phyloP scores from a whole-genome alignment of 1,140 invertebrate genomes.

The Cydia splendana region DNA sequence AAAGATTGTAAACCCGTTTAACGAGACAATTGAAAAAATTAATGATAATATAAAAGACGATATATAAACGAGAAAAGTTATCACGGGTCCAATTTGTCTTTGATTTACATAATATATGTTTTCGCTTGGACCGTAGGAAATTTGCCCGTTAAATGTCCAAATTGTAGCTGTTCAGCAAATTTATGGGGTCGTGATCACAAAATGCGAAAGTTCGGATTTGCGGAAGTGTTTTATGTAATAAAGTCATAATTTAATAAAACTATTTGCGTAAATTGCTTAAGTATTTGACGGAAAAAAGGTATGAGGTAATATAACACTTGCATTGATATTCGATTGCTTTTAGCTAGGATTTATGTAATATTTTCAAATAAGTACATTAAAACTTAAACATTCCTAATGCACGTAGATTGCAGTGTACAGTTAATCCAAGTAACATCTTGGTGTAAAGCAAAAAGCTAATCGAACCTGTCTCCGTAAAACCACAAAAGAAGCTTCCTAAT shows the following conservation, averaged over 20 bases:
- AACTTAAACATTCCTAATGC: background rate
- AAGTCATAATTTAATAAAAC: background rate
- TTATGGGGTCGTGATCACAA: background rate
- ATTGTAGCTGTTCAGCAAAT: background rate
- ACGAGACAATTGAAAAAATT: background rate
- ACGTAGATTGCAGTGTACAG: too few species aligned
- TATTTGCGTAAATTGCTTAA: background rate
- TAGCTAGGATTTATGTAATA: background rate
- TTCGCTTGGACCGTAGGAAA: too few species aligned
- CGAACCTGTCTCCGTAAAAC: background rate
- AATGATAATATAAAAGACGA: background rate
- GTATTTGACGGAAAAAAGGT: background rate
- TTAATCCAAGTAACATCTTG: background rate
- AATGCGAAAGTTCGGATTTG: background rate
- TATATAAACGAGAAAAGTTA: background rate
- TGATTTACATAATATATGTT: too few species aligned
- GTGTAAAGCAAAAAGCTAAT: too few species aligned
- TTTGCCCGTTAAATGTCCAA: background rate
- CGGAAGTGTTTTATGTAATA: background rate
- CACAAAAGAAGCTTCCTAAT: conserved; percentile 1
- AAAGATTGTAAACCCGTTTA: background rate
- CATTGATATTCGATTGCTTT: too few species aligned
- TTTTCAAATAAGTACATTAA: background rate
- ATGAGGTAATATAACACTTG: too few species aligned
- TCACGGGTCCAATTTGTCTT: background rate